A percentile compares a stretch with the other conserved stretches of the same genome.
phyloP scores from a whole-genome alignment of 2,797 vertebrate genomes.

The Micropoecilia bifurca region DNA sequence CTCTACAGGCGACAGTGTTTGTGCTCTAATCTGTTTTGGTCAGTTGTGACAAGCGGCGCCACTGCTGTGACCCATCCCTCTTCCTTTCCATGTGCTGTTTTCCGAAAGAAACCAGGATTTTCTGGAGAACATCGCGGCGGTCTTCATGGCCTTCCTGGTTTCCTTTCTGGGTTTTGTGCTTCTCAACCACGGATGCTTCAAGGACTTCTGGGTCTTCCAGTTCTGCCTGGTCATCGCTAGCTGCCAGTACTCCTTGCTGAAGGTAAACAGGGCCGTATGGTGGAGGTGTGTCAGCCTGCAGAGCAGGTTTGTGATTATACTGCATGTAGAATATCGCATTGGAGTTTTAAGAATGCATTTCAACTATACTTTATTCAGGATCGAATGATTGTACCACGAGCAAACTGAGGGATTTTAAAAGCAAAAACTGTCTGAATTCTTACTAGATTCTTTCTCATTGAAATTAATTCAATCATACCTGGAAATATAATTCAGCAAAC shows the following conservation, averaged over 20 bases:
- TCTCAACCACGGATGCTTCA: constrained; percentile 93
- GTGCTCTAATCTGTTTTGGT: neutral
- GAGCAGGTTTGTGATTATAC: neutral
- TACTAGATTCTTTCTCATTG: neutral
- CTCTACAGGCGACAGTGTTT: neutral
- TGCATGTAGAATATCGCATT: neutral
- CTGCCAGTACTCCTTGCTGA: constrained; percentile 97
- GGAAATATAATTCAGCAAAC: neutral
- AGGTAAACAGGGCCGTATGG: constrained; percentile 80
- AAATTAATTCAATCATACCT: neutral
- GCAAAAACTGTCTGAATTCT: neutral
- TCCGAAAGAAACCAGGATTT: constrained; percentile 88
- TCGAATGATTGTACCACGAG: neutral
- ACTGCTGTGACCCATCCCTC: neutral
- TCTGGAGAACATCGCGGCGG: constrained; percentile 88
- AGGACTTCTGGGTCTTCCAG: constrained; percentile 93
- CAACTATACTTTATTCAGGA: neutral
- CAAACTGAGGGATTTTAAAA: neutral
- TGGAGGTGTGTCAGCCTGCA: neutral
- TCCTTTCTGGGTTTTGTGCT: constrained; percentile 94
- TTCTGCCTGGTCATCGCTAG: constrained; percentile 97
- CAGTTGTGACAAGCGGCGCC: neutral
- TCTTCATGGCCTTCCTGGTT: constrained; percentile 91
- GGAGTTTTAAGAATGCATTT: neutral
- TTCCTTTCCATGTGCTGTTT: constrained; percentile 18